Evolutionary conservation across 2,797 vertebrate species (phyloP).

Genomic region (Iguana delicatissima): DNA sequence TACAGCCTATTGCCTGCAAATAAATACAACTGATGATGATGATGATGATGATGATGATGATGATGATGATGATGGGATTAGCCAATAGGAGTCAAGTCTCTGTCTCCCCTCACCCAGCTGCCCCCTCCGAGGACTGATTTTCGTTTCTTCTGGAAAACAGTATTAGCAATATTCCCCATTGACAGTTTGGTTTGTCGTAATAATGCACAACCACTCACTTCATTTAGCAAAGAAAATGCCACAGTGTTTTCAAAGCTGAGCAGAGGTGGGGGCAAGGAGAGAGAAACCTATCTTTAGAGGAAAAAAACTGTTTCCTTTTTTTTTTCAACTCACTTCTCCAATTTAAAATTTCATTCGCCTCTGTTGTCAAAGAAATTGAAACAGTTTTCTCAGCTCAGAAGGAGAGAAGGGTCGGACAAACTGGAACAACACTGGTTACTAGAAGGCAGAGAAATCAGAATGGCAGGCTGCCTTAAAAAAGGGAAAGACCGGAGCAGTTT

Average conservation of each 20-base stretch:
- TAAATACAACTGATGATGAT: no score
- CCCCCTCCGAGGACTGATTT: not conserved
- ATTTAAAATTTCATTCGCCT: not conserved
- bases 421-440: not conserved
- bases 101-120: no score
- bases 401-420: not conserved
- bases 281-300: not conserved
- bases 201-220: not conserved
- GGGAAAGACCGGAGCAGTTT: not conserved
- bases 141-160: not conserved
- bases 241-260: not conserved
- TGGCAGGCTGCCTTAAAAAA: not conserved
- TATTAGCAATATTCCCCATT: not conserved
- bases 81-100: no score
- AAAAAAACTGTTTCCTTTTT: not conserved
- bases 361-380: accelerated
- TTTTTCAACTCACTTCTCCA: not conserved
- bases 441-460: not conserved
- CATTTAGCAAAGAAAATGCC: not conserved
- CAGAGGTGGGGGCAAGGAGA: not conserved
- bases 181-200: not conserved
- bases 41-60: no score
- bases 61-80: no score
- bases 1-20: no score
- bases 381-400: not conserved